Conservation (phyloP, 2,888 invertebrate genomes). For the Apomyelois bistriatella region DNA sequence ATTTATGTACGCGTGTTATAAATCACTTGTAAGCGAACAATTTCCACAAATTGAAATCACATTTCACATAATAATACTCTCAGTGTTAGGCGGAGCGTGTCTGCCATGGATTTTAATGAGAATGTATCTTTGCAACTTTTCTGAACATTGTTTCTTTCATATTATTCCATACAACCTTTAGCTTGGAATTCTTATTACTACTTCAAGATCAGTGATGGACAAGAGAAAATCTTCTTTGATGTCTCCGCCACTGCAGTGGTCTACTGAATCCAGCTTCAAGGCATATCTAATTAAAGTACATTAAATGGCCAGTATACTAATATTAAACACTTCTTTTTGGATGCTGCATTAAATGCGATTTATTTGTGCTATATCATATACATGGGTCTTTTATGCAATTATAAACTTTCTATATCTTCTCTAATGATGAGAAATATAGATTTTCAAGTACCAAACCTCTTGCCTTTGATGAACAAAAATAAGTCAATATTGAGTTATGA, state of each 20-base stretch:
- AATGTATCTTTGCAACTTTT: constrained; percentile 14
- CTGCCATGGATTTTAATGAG: constrained; percentile 21
- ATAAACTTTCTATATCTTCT: too few species aligned
- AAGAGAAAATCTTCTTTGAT: background rate
- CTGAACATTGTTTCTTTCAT: background rate
- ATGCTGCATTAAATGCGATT: too few species aligned
- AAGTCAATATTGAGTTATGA: too few species aligned
- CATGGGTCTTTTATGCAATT: too few species aligned
- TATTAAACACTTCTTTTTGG: background rate
- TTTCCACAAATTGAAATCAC: constrained; percentile 53
- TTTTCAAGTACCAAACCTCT: too few species aligned
- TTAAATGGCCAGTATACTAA: background rate
- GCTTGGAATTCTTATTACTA: background rate
- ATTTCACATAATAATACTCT: constrained; percentile 47
- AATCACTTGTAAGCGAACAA: constrained; percentile 17
- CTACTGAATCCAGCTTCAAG: background rate
- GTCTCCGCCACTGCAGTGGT: background rate
- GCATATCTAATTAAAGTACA: background rate
- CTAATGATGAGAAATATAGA: too few species aligned
- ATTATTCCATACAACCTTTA: background rate
- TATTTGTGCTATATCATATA: too few species aligned
- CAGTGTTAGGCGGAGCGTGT: constrained; percentile 23
- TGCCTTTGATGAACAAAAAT: too few species aligned
- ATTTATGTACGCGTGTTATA: background rate
- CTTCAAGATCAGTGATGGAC: background rate